Evolutionary conservation across 2,888 invertebrate genomes (phyloP).

Genomic region (Asteroscopus sphinx): DNA sequence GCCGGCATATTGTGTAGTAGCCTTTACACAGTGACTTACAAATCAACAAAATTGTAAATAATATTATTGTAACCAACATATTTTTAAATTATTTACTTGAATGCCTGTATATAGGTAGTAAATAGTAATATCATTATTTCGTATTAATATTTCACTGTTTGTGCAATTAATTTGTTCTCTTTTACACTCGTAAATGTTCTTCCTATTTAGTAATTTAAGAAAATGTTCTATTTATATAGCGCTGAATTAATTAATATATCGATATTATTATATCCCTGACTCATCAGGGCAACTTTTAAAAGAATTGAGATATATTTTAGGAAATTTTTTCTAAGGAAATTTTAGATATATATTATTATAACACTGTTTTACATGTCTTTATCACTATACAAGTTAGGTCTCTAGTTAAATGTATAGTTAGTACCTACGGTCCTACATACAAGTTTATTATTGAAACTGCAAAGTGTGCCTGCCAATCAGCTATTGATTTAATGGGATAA

Average conservation of each 20-base stretch:
- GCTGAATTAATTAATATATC: constrained; percentile 78
- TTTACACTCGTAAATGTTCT: constrained; percentile 82
- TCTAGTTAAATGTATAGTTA: constrained; percentile 72
- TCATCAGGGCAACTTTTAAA: constrained; percentile 71
- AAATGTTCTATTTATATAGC: constrained; percentile 85
- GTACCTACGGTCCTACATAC: constrained; percentile 62
- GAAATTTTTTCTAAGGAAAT: constrained; percentile 86
- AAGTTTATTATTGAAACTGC: constrained; percentile 69
- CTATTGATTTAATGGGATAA: constrained; percentile 74
- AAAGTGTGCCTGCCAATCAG: constrained; percentile 77
- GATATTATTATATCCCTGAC: constrained; percentile 70
- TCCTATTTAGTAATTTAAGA: constrained; percentile 84
- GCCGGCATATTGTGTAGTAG: too few species aligned
- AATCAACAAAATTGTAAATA: constrained; percentile 31
- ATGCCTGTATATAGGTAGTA: constrained; percentile 56
- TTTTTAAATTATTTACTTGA: constrained; percentile 38
- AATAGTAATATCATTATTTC: constrained; percentile 68
- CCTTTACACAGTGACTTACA: constrained; percentile 3
- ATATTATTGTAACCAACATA: constrained; percentile 5
- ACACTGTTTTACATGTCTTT: constrained; percentile 85
- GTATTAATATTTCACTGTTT: constrained; percentile 79
- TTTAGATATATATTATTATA: constrained; percentile 79
- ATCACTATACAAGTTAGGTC: constrained; percentile 81
- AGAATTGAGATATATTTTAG: constrained; percentile 88
- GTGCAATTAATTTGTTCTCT: constrained; percentile 86